Evolutionary conservation across 2,888 invertebrate species (phyloP).

Genomic region (Coremacera marginata): DNA sequence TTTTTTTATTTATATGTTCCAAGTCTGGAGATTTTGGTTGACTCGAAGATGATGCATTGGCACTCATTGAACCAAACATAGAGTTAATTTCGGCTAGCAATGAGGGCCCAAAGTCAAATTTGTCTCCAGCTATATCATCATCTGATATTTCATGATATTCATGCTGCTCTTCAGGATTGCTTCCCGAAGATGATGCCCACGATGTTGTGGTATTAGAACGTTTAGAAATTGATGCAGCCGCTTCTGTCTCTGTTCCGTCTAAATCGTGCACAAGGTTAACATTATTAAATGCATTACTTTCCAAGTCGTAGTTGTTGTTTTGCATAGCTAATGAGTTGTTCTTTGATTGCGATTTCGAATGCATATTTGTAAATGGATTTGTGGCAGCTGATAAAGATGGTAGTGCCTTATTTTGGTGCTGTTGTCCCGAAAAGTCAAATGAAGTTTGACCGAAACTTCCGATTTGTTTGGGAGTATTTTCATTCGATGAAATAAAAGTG

Average conservation of each 20-base stretch:
- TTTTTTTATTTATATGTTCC: conserved; percentile 76
- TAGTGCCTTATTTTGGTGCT: conserved; percentile 43
- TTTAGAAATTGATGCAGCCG: conserved; percentile 32
- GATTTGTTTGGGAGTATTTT: conserved; percentile 65
- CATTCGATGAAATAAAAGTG: conserved; percentile 67
- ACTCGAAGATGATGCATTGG: conserved; percentile 52
- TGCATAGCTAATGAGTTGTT: conserved; percentile 61
- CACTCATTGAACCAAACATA: conserved; percentile 79
- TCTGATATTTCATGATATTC: conserved; percentile 89
- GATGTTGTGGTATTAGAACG: conserved; percentile 16
- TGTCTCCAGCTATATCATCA: conserved; percentile 73
- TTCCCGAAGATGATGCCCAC: conserved; percentile 55
- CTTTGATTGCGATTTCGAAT: conserved; percentile 51
- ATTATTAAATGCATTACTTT: conserved; percentile 58
- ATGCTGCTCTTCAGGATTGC: conserved; percentile 71
- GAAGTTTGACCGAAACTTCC: conserved; percentile 54
- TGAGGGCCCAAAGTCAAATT: conserved; percentile 87
- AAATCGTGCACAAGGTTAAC: conserved; percentile 52
- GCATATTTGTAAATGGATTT: conserved; percentile 64
- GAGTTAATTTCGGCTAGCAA: conserved; percentile 91
- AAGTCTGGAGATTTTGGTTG: conserved; percentile 68
- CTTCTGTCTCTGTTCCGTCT: neutral
- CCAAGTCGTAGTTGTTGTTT: conserved; percentile 66
- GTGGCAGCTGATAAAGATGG: conserved; percentile 48
- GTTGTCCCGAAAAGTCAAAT: conserved; percentile 62